phyloP scores from a whole-genome alignment of 2,113 vertebrate genomes.

The Chionomys nivalis region DNA sequence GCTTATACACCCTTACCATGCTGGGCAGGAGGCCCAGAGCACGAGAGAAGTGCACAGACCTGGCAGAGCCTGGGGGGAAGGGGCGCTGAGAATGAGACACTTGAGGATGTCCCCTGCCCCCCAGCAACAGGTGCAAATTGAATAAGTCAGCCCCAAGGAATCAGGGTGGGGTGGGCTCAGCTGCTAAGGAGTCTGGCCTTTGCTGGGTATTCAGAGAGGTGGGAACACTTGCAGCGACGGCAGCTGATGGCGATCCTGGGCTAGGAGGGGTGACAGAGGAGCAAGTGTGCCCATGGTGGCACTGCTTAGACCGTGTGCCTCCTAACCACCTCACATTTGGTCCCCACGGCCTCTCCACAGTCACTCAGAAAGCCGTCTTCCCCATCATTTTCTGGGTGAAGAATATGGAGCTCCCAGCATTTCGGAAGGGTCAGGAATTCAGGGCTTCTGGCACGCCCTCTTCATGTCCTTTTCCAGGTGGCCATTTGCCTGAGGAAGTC shows the following conservation, averaged over 20 bases:
- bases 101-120: background rate
- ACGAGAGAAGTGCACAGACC: background rate
- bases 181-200: background rate
- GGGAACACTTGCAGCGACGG: background rate
- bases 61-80: background rate
- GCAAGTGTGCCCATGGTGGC: rapidly evolving
- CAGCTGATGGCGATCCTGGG: background rate
- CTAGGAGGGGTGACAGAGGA: background rate
- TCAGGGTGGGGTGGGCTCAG: background rate
- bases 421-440: background rate
- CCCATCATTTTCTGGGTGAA: background rate
- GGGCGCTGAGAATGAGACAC: too few species aligned
- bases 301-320: rapidly evolving
- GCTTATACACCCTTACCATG: background rate
- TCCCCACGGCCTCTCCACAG: background rate
- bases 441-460: background rate
- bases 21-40: background rate
- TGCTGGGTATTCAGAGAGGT: background rate
- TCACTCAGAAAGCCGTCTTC: background rate
- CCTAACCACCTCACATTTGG: background rate
- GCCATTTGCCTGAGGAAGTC: background rate
- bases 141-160: background rate
- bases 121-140: background rate
- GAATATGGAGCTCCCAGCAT: background rate
- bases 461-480: background rate